Conservation (phyloP, 2,888 invertebrate species). For the Pyrocoelia pectoralis region DNA sequence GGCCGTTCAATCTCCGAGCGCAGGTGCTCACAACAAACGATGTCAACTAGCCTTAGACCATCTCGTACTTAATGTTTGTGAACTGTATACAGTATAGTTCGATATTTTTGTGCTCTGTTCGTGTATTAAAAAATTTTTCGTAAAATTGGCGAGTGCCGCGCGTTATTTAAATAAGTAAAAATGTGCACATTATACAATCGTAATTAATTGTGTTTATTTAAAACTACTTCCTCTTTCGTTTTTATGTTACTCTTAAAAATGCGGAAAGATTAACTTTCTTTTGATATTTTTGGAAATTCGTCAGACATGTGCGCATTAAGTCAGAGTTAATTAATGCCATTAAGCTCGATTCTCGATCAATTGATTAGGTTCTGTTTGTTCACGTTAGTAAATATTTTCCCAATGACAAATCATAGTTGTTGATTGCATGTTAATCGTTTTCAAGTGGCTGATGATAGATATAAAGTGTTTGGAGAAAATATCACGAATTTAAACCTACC, state of each 20-base stretch:
- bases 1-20: constrained; percentile 38
- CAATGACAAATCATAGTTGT: not conserved
- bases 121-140: not conserved
- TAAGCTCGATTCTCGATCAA: no score
- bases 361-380: not conserved
- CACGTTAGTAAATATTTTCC: not conserved
- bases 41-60: constrained; percentile 26
- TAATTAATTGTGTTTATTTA: no score
- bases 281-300: no score
- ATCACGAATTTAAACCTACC: not conserved
- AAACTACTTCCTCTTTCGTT: no score
- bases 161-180: no score
- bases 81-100: constrained; percentile 17
- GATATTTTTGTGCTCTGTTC: not conserved
- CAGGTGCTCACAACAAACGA: constrained; percentile 33
- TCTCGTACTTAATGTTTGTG: constrained; percentile 18
- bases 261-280: no score
- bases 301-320: no score
- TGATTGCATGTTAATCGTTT: not conserved
- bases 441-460: not conserved
- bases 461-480: not conserved
- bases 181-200: no score
- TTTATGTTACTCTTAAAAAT: no score
- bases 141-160: not conserved
- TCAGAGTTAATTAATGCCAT: no score